Evolutionary conservation across 2,113 vertebrate species (phyloP), one percentile per base, ranked within the genome.

Genomic region (Dromaius novaehollandiae): DNA sequence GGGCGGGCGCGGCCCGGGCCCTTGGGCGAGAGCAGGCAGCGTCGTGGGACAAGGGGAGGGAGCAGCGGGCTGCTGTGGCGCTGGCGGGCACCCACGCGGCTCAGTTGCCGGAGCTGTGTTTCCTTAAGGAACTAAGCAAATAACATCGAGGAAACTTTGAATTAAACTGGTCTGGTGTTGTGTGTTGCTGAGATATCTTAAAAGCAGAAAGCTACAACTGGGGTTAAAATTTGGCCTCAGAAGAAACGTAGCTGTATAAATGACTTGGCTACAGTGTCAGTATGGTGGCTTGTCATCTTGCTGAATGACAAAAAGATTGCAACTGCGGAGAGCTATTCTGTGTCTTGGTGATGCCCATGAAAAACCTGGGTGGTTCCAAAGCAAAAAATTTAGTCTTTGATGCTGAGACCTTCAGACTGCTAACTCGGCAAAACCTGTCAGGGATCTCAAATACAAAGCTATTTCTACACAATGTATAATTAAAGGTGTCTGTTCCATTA

Each of bases 111-210:
- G 11, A 6, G 3, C 2, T 5, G 20, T 24, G 22, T 65, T 89
- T 78, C 18, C 26, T 32, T 13, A 36, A 70, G 13, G 10, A 36
- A 4, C 1, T 11, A 34, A 34, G 15, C 18, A 73, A 9, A 3
- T n/a, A 1, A 2, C 7, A 0, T 20, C 28, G 7, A 7, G 28
- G 58, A 13, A 38, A 0, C 48, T 73, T 69, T 53, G 14, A 2
- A 9, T 42, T 26, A 34, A 32, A 17, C 30, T 50, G 21, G 30
- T 8, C 30, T 15, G 26, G 4, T n/a, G 26, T 30, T 18, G 17
- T 65, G 7, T 32, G 46, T 30, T 71, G 4, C 1, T 32, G 46
- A 40, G 50, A 69, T 66, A 40, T 15, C 28, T 48, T 65, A 11
- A 19, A n/a, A 46, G 21, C 50, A 44, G 8, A 32, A 64, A 15